phyloP scores from a whole-genome alignment of 1,140 invertebrate genomes.

The Gonioctena quinquepunctata region DNA sequence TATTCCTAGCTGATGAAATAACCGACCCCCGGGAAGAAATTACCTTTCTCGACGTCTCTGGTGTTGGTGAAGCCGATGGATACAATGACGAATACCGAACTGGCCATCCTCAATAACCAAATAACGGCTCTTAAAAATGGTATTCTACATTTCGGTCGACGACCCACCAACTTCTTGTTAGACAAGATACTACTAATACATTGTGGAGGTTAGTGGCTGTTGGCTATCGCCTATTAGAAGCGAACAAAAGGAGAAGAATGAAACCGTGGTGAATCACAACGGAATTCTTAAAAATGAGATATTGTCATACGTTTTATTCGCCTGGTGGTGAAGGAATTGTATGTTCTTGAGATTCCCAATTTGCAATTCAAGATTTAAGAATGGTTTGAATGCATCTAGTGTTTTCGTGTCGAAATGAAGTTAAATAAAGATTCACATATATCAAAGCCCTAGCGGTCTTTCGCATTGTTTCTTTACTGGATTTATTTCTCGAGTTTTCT shows the following conservation, averaged over 20 bases:
- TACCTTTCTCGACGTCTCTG: neutral
- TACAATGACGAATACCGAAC: conserved; percentile 4
- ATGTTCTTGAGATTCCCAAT: no score
- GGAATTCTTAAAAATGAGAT: neutral
- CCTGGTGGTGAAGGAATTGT: no score
- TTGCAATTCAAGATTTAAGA: no score
- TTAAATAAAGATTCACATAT: no score
- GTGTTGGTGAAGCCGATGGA: neutral
- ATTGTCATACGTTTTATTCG: neutral
- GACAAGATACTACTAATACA: neutral
- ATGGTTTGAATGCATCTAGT: no score
- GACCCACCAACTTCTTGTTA: conserved; percentile 25
- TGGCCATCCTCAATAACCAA: conserved; percentile 32
- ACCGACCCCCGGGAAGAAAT: no score
- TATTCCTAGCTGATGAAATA: no score
- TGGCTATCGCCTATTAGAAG: neutral
- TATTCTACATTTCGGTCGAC: conserved; percentile 42
- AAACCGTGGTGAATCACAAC: neutral
- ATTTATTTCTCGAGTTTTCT: no score
- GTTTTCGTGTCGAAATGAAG: no score
- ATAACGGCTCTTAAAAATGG: conserved; percentile 40
- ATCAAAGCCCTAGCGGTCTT: no score
- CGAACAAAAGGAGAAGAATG: neutral
- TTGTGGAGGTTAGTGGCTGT: conserved; percentile 13
- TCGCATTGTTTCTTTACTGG: no score